Base-by-base conservation (phyloP, 2,888 invertebrate genomes). In the Megalurothrips usitatus region DNA sequence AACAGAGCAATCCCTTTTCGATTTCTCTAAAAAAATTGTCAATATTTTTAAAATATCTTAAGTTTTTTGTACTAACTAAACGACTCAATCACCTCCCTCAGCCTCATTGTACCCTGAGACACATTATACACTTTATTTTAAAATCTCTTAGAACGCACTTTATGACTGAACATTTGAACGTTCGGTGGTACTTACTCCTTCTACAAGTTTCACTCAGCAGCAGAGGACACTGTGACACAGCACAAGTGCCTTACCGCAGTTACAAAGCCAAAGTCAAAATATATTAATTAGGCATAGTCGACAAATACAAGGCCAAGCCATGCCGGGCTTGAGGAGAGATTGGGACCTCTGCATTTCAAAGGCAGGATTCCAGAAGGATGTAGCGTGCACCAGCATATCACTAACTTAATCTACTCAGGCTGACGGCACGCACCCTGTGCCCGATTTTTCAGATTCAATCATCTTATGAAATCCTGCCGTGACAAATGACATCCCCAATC, bases 31-130 rank as follows among this genome's bases (percentile, higher is more conserved):
- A 80, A 81, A 82, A 81, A 82, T 82, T 81, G 82, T 82, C 82
- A 82, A 81, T 82, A 82, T 82, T 82, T 82, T 81, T 82, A 82
- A 82, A 82, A 81, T 82, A 80, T 81, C 81, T 82, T 81, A 81
- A 80, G 81, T 81, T 81, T 43, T 82, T 81, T 81, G 80, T 82
- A 81, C 81, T 82, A 81, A 81, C 82, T 82, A 82, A 81, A 82
- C 79, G 75, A 81, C 82, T 82, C 82, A 82, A 82, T 75, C 68
- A 75, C 68, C 68, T 75, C 68, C 68, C 26, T 75, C 68, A 75
- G 68, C 68, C 68, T 75, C 68, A 75, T 75, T 75, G 68, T 75
- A 75, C 68, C 68, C 68, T 75, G 68, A 75, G 68, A 75, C 68
- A 75, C 68, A 75, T 75, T 75, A 75, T 75, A 75, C 68, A 75